Base-by-base conservation (phyloP, 2,113 vertebrate species). In the Cyanoliseus patagonus region DNA sequence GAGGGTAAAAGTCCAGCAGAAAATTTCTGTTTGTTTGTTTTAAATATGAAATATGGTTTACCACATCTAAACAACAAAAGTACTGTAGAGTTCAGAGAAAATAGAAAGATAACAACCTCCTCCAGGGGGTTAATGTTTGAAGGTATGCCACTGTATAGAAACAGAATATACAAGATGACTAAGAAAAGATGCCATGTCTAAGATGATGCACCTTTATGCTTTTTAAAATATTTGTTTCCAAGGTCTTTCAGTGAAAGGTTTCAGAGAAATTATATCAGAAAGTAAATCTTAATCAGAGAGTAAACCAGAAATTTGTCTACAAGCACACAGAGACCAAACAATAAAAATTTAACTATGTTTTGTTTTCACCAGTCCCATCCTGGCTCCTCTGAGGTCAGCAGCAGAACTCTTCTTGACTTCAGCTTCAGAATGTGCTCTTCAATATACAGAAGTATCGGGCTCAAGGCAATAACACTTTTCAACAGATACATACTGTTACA, bases 191-290 rank as follows among this genome's bases (percentile, higher is more conserved):
- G 31, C 28, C 67, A 31, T 7, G 11, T 64, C 44, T 28, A 41
- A 78, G 37, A 83, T 16, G 5, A 93, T 63, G 46, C 25, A 72
- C 6, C 44, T 73, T 84, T 14, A 62, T 16, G 10, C 14, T 59
- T 83, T 91, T 51, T 8, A 2, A 55, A 61, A 76, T 27, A 42
- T 15, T 17, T 83, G 39, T 81, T 90, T 72, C 22, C 57, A 64
- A 78, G 33, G n/a, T 70, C 39, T 93, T 93, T 87, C 78, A 93
- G 85, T 57, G 81, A 87, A 96, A 94, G 19, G 52, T 59, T 96
- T 87, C 79, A 64, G 80, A 73, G 7, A 73, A 82, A 82, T 51
- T 59, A 59, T 24, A 59, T 24, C 6, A 7, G 57, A 59, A n/a
- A n/a, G 57, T 35, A 59, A 59, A 59, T 59, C 55, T 59, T 55